Evolutionary conservation across 2,113 vertebrate species (phyloP), one percentile per base, ranked within the genome.

Genomic region (Manacus vitellinus): DNA sequence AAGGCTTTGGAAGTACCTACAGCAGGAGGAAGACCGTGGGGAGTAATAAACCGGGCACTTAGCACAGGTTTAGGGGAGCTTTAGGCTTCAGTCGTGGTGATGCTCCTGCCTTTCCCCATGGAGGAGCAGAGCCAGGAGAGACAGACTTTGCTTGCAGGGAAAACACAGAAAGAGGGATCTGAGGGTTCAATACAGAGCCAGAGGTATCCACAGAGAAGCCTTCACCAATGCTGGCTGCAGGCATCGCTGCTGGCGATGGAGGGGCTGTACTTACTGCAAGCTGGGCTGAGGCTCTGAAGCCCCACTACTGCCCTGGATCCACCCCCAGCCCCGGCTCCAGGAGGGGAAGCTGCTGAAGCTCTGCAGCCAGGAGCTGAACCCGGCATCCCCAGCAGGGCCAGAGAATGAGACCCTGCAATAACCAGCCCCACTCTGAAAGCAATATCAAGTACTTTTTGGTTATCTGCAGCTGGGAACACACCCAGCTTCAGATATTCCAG

Each of bases 401-500:
- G 78, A 55, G 75, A 33, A 20, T 4, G 10, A 96, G 87, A 89
- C 8, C 52, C 56, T 46, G 77, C 56, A 65, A 13, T 65, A 58
- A 46, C 14, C 47, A 81, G 59, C 35, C n/a, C 19, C 44, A 30
- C 55, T 89, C 70, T 75, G 54, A 51, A 68, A 86, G 74, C 70
- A 14, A 16, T 22, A 72, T 9, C 30, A 61, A 91, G 61, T 23
- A 59, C 89, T 97, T 97, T 46, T 46, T 96, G 95, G 95, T 97
- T 97, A 96, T 93, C 95, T 91, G 74, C 92, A 85, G 96, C 97
- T 95, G 95, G 93, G 67, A 97, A 96, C 89, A 92, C 43, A 79
- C 95, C 95, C 94, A 79, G 91, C 88, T 56, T 89, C 86, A 68
- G 94, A 92, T 96, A 97, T 95, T 96, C 97, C 92, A 49, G 96